A percentile compares a stretch with the other conserved stretches of the same genome.
Conservation (phyloP, 2,797 vertebrate species). For the Danio albolineatus region DNA sequence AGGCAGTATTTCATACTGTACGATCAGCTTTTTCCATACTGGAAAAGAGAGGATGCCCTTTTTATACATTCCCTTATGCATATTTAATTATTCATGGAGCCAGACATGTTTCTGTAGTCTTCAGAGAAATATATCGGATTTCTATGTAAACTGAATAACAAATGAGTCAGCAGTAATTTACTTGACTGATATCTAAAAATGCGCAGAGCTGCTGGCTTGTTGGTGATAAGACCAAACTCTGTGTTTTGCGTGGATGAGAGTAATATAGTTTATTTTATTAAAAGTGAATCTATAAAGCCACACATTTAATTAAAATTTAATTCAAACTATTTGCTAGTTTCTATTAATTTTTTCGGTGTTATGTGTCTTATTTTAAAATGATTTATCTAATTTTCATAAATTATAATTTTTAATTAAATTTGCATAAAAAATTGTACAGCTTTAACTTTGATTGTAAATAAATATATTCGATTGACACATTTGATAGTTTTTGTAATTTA, state of each 20-base stretch:
- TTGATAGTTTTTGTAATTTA: no score
- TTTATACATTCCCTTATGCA: background rate
- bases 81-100: conserved; percentile 15
- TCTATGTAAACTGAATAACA: background rate
- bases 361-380: no score
- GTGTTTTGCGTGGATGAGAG: background rate
- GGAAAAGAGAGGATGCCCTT: background rate
- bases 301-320: background rate
- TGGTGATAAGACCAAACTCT: background rate
- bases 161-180: conserved; percentile 7
- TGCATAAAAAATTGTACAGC: no score
- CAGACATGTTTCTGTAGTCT: conserved; percentile 13
- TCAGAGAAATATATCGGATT: background rate
- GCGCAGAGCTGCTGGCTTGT: background rate
- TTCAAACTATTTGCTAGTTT: no score
- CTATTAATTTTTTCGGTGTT: no score
- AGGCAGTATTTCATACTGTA: no score
- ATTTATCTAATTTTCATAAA: no score
- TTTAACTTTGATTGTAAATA: no score
- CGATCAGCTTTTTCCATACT: background rate
- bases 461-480: no score
- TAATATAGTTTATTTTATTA: background rate
- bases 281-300: background rate
- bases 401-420: no score
- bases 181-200: conserved; percentile 1